Evolutionary conservation across 1,140 invertebrate species (phyloP).

Genomic region (Battus philenor): DNA sequence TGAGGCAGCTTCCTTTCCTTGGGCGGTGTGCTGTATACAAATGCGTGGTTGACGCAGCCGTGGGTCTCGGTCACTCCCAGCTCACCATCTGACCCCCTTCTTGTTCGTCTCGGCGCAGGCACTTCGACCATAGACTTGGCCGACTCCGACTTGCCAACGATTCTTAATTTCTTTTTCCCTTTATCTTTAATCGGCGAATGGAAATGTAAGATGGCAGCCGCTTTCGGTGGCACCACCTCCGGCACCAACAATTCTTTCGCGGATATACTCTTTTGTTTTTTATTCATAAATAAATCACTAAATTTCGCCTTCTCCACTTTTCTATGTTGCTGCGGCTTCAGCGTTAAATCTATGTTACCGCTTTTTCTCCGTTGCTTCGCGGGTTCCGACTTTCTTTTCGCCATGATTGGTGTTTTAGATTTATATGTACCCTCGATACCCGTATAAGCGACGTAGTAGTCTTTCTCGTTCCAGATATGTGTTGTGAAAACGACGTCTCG

Average conservation of each 20-base stretch:
- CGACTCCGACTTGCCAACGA: conserved; percentile 53
- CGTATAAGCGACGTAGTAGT: conserved; percentile 56
- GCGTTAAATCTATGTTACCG: conserved; percentile 56
- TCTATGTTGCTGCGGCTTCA: conserved; percentile 56
- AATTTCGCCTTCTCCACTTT: conserved; percentile 69
- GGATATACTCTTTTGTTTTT: conserved; percentile 55
- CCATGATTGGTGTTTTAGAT: conserved; percentile 74
- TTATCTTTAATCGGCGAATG: conserved; percentile 60
- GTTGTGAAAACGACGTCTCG: conserved; percentile 59
- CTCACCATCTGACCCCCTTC: conserved; percentile 61
- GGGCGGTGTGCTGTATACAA: conserved; percentile 68
- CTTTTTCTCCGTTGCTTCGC: conserved; percentile 52
- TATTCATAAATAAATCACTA: conserved; percentile 63
- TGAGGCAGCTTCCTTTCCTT: conserved; percentile 60
- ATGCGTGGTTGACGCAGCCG: conserved; percentile 61
- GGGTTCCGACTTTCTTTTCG: conserved; percentile 51
- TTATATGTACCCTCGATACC: conserved; percentile 69
- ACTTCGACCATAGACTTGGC: conserved; percentile 47
- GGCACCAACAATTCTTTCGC: conserved; percentile 61
- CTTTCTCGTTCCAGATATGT: conserved; percentile 66
- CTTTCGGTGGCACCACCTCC: conserved; percentile 76
- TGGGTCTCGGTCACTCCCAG: conserved; percentile 37
- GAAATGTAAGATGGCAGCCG: conserved; percentile 76
- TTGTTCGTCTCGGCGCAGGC: conserved; percentile 33
- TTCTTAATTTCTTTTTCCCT: conserved; percentile 50